phyloP scores from a whole-genome alignment of 2,888 invertebrate genomes.

The Schizaphis graminum region DNA sequence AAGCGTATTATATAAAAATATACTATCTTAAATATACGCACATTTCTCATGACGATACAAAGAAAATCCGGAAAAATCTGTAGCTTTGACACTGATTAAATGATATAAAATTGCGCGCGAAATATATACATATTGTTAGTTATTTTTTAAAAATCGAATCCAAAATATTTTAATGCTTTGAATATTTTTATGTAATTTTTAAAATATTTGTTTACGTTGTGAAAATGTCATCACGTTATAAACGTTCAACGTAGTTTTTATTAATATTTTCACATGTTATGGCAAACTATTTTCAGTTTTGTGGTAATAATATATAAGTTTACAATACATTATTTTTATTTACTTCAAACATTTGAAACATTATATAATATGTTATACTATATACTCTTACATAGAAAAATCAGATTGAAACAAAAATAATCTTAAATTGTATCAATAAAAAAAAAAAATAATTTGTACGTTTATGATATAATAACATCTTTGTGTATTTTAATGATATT shows the following conservation, averaged over 20 bases:
- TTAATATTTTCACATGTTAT: background rate
- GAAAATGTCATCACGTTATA: background rate
- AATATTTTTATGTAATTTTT: background rate
- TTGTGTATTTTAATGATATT: background rate
- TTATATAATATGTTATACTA: background rate
- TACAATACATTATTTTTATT: background rate
- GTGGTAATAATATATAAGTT: background rate
- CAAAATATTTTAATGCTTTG: background rate
- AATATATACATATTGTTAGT: background rate
- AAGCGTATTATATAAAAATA: background rate
- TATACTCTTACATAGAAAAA: background rate
- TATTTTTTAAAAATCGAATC: slow-evolving; percentile 1
- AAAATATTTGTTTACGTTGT: background rate
- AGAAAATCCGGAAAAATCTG: background rate
- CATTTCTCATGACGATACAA: slow-evolving; percentile 6
- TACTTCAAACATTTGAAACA: background rate
- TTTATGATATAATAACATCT: background rate
- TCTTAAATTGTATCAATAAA: background rate
- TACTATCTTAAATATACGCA: background rate
- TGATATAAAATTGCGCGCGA: background rate
- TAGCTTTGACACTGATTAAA: slow-evolving; percentile 22
- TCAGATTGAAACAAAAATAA: background rate
- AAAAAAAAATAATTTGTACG: background rate
- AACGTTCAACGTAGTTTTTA: background rate
- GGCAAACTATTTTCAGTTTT: background rate